Evolutionary conservation across 1,140 invertebrate genomes (phyloP), one percentile per base, ranked within the genome.

Genomic region (Helicorthomorpha holstii): DNA sequence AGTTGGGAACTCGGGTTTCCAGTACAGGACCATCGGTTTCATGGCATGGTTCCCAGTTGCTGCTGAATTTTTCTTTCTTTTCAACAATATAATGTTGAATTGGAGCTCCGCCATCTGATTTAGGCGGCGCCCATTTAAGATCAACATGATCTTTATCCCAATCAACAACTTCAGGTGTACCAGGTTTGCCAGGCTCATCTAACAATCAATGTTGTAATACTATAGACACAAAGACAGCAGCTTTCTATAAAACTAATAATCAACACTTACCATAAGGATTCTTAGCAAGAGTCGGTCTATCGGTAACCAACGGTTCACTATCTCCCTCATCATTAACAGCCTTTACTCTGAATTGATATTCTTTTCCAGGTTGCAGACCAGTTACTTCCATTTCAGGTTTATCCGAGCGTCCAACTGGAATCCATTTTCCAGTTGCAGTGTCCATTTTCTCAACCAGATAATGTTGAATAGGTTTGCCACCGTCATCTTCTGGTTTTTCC

Each of bases 261-360:
- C 7, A 22, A n/a, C 4, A 60, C 63, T 72, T 65, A 86, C 83
- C 87, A 65, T 82, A 97, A 61, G 92, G 91, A 77, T 96, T 95
- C 70, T 96, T 97, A 34, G 92, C 91, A 22, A 81, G 63, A 41
- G 82, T 87, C 0, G 81, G 70, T 62, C 80, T 77, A 41, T 89
- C 88, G 14, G 92, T 90, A 60, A 86, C 83, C 46, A 98, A 64
- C 22, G 92, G 90, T 61, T 98, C 93, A 23, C 91, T 94, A 70
- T 94, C 90, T 2, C 95, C 96, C 71, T 98, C 91, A 48, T 92
- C 87, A 63, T 98, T 99, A 44, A 97, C 77, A n/a, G 95, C 94
- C 63, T 86, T 93, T 0, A 98, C 92, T 57, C 93, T 77, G 73
- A 97, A 98, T 66, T 93, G 81, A 68, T 98, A 98, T 61, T 92